Conservation (phyloP, 2,888 invertebrate genomes). For the Cantharis lateralis region DNA sequence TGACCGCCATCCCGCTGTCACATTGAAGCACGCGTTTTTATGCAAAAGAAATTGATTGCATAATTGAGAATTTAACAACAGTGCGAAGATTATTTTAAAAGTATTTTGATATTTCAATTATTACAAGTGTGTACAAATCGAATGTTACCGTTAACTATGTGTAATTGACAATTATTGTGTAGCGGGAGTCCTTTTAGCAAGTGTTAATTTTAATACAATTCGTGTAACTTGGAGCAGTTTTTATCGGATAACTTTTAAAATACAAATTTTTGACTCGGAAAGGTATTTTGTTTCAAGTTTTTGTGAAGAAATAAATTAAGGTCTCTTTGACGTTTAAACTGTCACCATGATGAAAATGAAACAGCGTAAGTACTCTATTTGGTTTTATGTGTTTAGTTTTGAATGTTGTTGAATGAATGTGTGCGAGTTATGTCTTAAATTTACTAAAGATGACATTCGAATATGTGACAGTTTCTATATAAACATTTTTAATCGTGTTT, state of each 20-base stretch:
- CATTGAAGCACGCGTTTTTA: constrained; percentile 34
- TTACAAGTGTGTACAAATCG: neutral
- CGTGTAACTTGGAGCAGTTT: neutral
- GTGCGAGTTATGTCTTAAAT: neutral
- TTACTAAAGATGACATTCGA: neutral
- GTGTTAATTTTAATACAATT: neutral
- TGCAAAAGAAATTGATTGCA: constrained; percentile 27
- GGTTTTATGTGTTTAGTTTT: neutral
- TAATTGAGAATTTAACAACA: constrained; percentile 17
- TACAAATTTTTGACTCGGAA: neutral
- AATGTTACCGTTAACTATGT: neutral
- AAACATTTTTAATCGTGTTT: neutral
- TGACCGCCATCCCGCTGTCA: constrained; percentile 38
- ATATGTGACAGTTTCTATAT: neutral
- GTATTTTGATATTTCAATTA: neutral
- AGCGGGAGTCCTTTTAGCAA: neutral
- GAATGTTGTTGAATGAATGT: neutral
- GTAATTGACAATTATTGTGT: neutral
- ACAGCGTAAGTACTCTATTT: constrained; percentile 10
- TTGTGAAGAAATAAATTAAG: neutral
- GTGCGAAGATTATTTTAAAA: neutral
- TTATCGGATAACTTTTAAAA: neutral
- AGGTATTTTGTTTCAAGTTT: neutral
- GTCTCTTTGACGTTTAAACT: neutral
- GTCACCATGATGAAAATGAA: neutral